Percentiles rank a stretch among this genome's conserved stretches.
Evolutionary conservation across 2,797 vertebrate species (phyloP).

Genomic region (Eospalax fontanierii): DNA sequence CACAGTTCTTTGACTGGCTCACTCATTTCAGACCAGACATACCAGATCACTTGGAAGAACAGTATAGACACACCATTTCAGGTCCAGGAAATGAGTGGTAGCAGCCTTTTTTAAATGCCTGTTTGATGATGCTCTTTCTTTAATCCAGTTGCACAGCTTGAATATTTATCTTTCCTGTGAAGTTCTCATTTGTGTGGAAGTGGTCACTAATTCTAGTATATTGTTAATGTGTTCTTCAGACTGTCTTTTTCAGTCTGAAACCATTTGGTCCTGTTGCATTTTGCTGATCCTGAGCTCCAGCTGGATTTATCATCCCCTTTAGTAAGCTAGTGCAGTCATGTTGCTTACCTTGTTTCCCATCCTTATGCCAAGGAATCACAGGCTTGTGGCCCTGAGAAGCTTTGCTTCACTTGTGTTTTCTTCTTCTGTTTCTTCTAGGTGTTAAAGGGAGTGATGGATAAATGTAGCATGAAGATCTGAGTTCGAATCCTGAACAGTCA

Average conservation of each 20-base stretch:
- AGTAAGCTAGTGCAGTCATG: background rate
- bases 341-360: background rate
- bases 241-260: conserved; percentile 15
- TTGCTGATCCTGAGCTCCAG: background rate
- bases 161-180: background rate
- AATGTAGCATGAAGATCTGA: background rate
- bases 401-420: background rate
- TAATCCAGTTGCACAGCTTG: background rate
- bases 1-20: background rate
- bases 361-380: background rate
- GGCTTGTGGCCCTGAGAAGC: background rate
- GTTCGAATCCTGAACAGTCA: fast-evolving
- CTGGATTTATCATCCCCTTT: background rate
- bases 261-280: background rate
- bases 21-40: background rate
- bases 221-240: background rate
- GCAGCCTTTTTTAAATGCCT: background rate
- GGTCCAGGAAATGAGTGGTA: background rate
- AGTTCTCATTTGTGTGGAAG: background rate
- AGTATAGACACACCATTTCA: background rate
- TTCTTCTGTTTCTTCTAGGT: background rate
- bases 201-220: background rate
- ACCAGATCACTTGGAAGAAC: background rate
- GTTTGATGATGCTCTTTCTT: background rate
- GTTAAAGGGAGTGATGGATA: background rate